Evolutionary conservation across 2,113 vertebrate species (phyloP).

Genomic region (Epinephelus fuscoguttatus): DNA sequence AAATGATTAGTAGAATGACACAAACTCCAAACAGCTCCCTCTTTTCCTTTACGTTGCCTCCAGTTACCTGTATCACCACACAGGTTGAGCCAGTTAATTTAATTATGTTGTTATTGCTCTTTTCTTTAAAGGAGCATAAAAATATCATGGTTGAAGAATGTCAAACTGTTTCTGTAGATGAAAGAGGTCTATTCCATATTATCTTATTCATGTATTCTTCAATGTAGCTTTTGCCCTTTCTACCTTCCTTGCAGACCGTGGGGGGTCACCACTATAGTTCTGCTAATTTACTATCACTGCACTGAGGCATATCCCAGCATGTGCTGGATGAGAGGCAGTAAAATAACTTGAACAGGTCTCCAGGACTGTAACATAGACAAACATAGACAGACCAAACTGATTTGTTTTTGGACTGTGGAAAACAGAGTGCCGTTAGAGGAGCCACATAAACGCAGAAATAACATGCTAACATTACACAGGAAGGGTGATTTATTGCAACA

Average conservation of each 20-base stretch:
- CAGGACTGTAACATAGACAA: not conserved
- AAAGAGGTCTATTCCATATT: not conserved
- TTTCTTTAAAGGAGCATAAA: not conserved
- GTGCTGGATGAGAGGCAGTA: not conserved
- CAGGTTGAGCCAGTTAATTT: not conserved
- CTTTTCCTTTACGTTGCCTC: not conserved
- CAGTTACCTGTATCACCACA: not conserved
- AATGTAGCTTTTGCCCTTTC: not conserved
- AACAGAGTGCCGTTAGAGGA: not conserved
- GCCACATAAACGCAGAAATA: not conserved
- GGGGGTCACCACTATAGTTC: not conserved
- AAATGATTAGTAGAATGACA: not conserved
- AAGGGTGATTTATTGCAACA: no score
- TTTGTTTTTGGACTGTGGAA: not conserved
- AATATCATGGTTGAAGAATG: not conserved
- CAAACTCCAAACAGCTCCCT: not conserved
- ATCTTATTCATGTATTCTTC: not conserved
- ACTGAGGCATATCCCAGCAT: constrained; percentile 1
- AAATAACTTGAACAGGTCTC: not conserved
- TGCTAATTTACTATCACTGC: not conserved
- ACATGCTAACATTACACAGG: not conserved
- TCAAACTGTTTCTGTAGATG: not conserved
- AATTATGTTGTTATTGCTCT: not conserved
- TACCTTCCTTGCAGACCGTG: not conserved
- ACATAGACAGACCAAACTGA: not conserved